These are phyloP conservation scores for Dicycla oo DNA, from an alignment of 2,888 invertebrate genomes.

Conservation along the genomic window DNA sequence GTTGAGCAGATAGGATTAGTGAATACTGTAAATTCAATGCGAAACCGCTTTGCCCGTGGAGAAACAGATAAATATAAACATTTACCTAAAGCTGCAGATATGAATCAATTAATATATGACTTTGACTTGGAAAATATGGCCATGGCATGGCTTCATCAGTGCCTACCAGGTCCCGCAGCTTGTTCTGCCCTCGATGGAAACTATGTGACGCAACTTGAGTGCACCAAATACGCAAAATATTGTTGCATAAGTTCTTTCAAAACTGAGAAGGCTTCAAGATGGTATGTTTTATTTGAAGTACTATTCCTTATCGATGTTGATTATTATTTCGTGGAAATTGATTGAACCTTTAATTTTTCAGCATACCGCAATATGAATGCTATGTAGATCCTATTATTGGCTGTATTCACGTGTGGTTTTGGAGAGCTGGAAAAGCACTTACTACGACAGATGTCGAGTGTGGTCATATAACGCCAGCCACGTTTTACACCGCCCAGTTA, in stretches of 20 bases:
- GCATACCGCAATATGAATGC: conserved; percentile 81
- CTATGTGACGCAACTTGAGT: conserved; percentile 83
- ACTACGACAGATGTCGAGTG: conserved; percentile 78
- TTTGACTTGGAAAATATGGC: conserved; percentile 83
- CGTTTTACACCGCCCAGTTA: conserved; percentile 80
- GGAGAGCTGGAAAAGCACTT: conserved; percentile 76
- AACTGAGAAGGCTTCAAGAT: conserved; percentile 65
- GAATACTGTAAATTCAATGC: conserved; percentile 84
- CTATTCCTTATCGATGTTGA: background rate
- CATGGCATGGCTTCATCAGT: conserved; percentile 82
- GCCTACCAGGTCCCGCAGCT: conserved; percentile 83
- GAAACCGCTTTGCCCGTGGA: conserved; percentile 83
- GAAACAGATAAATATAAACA: conserved; percentile 73
- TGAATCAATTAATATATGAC: conserved; percentile 85
- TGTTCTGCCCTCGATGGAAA: conserved; percentile 81
- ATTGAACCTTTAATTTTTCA: conserved; percentile 61
- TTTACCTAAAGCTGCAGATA: conserved; percentile 83
- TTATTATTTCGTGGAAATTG: conserved; percentile 6
- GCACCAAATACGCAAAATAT: conserved; percentile 79
- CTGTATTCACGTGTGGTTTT: conserved; percentile 84
- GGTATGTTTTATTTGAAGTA: conserved; percentile 66
- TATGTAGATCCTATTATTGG: conserved; percentile 80
- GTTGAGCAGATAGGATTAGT: conserved; percentile 77
- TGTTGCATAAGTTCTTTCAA: conserved; percentile 75
- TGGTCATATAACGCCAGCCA: conserved; percentile 76